Percentiles rank a stretch among this genome's conserved stretches.
phyloP scores from a whole-genome alignment of 2,797 vertebrate genomes.

The Taeniopygia guttata region DNA sequence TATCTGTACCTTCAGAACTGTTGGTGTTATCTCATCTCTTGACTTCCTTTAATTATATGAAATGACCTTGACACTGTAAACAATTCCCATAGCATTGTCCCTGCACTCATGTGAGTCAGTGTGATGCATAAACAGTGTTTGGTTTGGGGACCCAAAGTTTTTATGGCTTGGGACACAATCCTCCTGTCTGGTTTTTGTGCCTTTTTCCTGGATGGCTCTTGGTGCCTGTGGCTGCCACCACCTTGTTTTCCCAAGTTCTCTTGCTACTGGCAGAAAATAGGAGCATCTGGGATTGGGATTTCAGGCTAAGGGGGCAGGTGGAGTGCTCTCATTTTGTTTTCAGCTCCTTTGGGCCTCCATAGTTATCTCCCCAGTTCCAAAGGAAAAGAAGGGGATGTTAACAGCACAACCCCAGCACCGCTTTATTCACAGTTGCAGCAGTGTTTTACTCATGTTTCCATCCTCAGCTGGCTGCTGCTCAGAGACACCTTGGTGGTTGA shows the following conservation, averaged over 20 bases:
- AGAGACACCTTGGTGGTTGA: background rate
- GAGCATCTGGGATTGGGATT: background rate
- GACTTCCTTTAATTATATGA: conserved; percentile 56
- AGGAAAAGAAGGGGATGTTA: background rate
- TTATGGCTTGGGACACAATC: background rate
- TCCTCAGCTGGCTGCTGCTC: background rate
- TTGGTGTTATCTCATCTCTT: conserved; percentile 36
- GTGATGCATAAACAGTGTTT: background rate
- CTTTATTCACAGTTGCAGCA: background rate
- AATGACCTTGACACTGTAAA: conserved; percentile 24
- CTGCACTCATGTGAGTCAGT: background rate
- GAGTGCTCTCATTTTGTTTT: background rate
- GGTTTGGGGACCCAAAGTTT: background rate
- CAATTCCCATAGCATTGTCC: conserved; percentile 44
- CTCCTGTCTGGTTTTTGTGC: background rate
- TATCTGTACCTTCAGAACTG: background rate
- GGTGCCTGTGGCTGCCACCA: rapidly evolving
- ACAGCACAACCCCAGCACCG: background rate
- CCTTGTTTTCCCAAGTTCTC: background rate
- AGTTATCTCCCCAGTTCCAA: background rate
- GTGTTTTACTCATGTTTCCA: background rate
- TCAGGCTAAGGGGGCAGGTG: background rate
- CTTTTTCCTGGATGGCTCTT: background rate
- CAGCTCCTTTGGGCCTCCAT: background rate
- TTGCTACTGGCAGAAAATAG: background rate